Evolutionary conservation across 92 coral and sea anemone species (phyloP), one percentile per base, ranked within the genome.

Genomic region (Metridium senile): DNA sequence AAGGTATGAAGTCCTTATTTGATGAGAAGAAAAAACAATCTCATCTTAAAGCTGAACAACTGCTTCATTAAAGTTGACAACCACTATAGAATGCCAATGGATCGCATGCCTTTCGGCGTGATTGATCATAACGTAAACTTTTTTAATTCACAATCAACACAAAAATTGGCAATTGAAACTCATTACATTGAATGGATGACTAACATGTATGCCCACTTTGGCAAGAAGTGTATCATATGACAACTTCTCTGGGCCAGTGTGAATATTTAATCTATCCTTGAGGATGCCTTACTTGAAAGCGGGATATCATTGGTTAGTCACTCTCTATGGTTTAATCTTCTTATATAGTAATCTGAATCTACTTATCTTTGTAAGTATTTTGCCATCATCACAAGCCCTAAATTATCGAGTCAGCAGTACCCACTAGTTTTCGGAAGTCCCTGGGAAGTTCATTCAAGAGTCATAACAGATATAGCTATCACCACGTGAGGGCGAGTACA

Each of bases 181-280:
- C 85, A 87, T 33, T 82, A 82, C 77, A 87, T 47, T 0, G 43
- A 70, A 61, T 86, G 87, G 84, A 27, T 35, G 11, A 56, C 70
- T 74, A 82, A 86, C 11, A 82, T 82, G 87, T 76, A 81, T 62
- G 79, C 70, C 31, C 91, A 87, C 22, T 82, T 87, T 72, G 82
- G 85, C 11, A 84, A 82, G 70, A 87, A 74, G 67, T 87, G 84
- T 83, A 56, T 72, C n/a, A n/a, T n/a, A n/a, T 25, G 28, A 33
- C 0, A 13, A 70, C 6, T 43, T 47, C 49, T 67, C 80, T 33
- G 91, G 91, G 1, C 91, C 87, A 6, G 79, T 53, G 21, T 86
- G 86, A 45, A 86, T 74, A 86, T 47, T 81, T 16, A 45, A 45
- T 45, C 51, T 45, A 45, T 45, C 16, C 51, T 45, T 7, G 51